Evolutionary conservation across 2,797 vertebrate species (phyloP), one percentile per base, ranked within the genome.

Genomic region (Eurystomus glaucurus): DNA sequence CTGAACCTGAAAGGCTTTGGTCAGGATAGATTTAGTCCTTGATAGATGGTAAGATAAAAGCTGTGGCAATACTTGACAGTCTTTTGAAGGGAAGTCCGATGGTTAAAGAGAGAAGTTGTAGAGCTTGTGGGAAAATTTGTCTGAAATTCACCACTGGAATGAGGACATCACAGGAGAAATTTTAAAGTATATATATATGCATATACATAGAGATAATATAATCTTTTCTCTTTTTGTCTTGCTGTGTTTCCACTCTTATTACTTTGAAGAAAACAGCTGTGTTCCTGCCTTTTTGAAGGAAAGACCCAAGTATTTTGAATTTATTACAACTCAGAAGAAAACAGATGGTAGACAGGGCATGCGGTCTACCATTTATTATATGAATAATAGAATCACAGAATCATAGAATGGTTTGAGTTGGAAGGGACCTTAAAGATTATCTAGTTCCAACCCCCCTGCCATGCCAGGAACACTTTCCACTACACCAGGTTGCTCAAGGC

Each of bases 151-250:
- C 6, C 0, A 2, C 14, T 68, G 31, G 37, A 78, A 85, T 39
- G 16, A 62, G 15, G 17, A 54, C 5, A 65, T 48, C 20, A 37
- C 1, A 55, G 2, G 1, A 75, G 8, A 72, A 81, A 84, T 61
- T 23, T 58, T 43, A 26, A 57, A 57, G 39, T 21, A 21, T 31
- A 11, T 29, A 43, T 57, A 19, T n/a, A 16, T 0, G n/a, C 13
- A 33, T n/a, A 16, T 0, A n/a, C 2, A 7, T 3, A 28, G 1
- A 57, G 5, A n/a, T 17, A 0, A 52, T 78, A 54, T 62, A 19
- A 11, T 33, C 3, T 39, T 89, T 83, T 55, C 14, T 14, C 7
- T 50, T 71, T 88, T 81, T 55, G 11, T 26, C 10, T 66, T 74
- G 83, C 12, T 46, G 5, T 41, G 6, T 69, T 79, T 83, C 14